These are phyloP conservation scores for Chiloscyllium punctatum DNA, from an alignment of 2,797 vertebrate genomes.

Conservation along the genomic window DNA sequence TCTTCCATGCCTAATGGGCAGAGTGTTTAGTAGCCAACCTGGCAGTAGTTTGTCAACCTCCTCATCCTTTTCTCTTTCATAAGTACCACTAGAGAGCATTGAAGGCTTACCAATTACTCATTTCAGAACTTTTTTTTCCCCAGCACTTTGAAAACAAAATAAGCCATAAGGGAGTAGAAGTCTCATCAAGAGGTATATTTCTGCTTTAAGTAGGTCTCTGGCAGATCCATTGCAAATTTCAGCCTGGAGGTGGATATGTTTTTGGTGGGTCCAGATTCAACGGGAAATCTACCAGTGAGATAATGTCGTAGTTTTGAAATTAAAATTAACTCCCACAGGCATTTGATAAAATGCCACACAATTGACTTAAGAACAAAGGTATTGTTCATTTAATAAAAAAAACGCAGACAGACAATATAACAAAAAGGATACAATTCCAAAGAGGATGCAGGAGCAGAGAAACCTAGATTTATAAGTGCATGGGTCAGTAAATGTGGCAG, in stretches of 20 bases:
- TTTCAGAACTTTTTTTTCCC: not conserved
- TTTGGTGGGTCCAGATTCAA: not conserved
- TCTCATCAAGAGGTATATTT: not conserved
- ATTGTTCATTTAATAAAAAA: no score
- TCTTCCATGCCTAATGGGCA: not conserved
- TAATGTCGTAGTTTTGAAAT: not conserved
- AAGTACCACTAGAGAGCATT: not conserved
- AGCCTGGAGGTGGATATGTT: not conserved
- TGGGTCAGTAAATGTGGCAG: no score
- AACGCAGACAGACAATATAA: no score
- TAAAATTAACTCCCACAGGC: not conserved
- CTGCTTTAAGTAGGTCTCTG: not conserved
- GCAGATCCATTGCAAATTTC: not conserved
- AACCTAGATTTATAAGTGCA: no score
- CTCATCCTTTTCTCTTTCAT: not conserved
- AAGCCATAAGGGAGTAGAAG: not conserved
- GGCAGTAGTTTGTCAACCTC: not conserved
- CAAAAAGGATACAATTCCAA: no score
- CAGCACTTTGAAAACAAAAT: not conserved
- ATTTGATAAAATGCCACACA: no score
- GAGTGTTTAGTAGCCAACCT: not conserved
- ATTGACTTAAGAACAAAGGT: no score
- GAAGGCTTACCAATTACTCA: not conserved
- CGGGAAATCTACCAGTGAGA: not conserved
- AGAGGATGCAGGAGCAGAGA: no score